phyloP scores from a whole-genome alignment of 1,140 invertebrate genomes.

The Mactra quadrangularis region DNA sequence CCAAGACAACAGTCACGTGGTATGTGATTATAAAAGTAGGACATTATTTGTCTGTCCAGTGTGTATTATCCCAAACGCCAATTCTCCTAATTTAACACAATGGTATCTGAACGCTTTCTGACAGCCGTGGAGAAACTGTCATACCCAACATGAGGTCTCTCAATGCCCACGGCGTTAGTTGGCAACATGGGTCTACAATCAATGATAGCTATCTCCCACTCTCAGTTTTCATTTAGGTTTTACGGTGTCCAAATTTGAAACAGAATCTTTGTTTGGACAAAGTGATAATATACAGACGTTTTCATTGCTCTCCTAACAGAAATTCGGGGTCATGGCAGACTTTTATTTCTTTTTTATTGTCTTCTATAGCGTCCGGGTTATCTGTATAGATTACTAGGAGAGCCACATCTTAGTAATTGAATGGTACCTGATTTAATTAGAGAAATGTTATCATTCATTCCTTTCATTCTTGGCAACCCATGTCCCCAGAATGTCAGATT shows the following conservation, averaged over 20 bases:
- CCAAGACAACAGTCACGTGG: too few species aligned
- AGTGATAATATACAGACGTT: conserved; percentile 51
- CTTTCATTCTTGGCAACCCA: conserved; percentile 20
- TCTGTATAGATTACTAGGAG: conserved; percentile 38
- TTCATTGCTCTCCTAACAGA: conserved; percentile 57
- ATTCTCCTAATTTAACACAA: too few species aligned
- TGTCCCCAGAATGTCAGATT: conserved; percentile 1
- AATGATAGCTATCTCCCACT: conserved; percentile 31
- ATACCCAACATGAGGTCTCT: not conserved
- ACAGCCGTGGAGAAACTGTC: not conserved
- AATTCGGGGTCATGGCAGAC: conserved; percentile 48
- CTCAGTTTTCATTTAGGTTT: conserved; percentile 36
- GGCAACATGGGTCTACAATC: conserved; percentile 19
- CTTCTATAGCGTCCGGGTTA: conserved; percentile 40
- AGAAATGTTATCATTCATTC: not conserved
- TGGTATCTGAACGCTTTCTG: too few species aligned
- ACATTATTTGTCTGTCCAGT: too few species aligned
- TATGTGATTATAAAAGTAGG: too few species aligned
- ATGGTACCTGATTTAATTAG: conserved; percentile 37
- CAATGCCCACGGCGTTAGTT: not conserved
- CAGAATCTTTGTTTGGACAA: conserved; percentile 57
- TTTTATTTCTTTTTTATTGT: conserved; percentile 54
- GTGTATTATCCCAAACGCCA: too few species aligned
- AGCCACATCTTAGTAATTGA: conserved; percentile 34
- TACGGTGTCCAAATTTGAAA: conserved; percentile 57